Conservation (phyloP, 2,888 invertebrate species). For the Ceraclea dissimilis region DNA sequence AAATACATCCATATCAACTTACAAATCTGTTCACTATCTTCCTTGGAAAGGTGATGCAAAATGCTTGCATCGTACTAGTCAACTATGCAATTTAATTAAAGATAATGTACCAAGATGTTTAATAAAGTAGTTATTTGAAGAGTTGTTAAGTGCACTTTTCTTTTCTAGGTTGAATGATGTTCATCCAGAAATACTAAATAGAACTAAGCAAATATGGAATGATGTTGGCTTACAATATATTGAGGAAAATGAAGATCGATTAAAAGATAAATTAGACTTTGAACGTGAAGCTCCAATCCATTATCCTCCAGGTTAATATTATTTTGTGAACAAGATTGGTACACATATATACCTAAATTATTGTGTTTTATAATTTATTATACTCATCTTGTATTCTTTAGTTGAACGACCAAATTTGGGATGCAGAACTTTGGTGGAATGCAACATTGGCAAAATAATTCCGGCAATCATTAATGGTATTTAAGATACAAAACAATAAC, state of each 20-base stretch:
- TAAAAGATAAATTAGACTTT: slow-evolving; percentile 78
- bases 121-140: not conserved
- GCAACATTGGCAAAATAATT: slow-evolving; percentile 66
- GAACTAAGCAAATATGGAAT: slow-evolving; percentile 60
- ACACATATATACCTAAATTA: no score
- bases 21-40: no score
- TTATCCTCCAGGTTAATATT: slow-evolving; percentile 60
- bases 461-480: slow-evolving; percentile 55
- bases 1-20: no score
- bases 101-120: not conserved
- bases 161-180: slow-evolving; percentile 63
- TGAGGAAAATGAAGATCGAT: slow-evolving; percentile 79
- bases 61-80: no score
- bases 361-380: no score
- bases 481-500: slow-evolving; percentile 3
- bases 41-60: no score
- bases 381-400: slow-evolving; percentile 30
- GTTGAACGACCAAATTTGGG: slow-evolving; percentile 79
- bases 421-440: slow-evolving; percentile 71
- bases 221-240: slow-evolving; percentile 70
- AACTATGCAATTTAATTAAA: no score
- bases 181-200: slow-evolving; percentile 59
- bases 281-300: slow-evolving; percentile 56
- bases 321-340: no score
- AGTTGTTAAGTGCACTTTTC: not conserved